These are phyloP conservation scores for Caradrina kadenii DNA, from an alignment of 2,888 invertebrate species.

Conservation along the genomic window DNA sequence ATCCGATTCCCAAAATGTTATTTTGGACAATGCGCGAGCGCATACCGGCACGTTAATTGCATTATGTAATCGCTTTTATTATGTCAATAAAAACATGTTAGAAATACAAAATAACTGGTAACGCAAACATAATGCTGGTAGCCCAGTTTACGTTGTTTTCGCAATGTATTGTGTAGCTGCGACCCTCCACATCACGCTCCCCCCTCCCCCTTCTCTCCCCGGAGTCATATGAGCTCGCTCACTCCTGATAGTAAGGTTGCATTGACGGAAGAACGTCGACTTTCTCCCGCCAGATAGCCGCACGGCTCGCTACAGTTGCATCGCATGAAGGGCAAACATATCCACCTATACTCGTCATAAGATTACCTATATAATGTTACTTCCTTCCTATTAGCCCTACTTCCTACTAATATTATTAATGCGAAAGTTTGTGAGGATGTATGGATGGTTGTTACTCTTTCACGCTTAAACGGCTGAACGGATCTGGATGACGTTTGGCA, in stretches of 20 bases:
- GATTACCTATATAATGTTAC: no score
- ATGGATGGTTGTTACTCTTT: no score
- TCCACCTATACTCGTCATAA: no score
- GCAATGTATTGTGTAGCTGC: constrained; percentile 77
- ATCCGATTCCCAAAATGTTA: constrained; percentile 43
- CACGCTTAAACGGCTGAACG: no score
- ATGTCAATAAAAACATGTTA: constrained; percentile 76
- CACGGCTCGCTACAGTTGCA: constrained; percentile 40
- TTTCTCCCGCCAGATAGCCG: constrained; percentile 72
- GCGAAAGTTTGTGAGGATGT: no score
- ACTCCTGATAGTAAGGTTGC: constrained; percentile 68
- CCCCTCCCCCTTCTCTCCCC: constrained; percentile 30
- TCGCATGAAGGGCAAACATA: constrained; percentile 33
- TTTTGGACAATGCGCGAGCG: constrained; percentile 37
- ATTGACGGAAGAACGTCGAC: constrained; percentile 78
- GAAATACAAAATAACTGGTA: constrained; percentile 75
- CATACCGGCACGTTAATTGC: constrained; percentile 67
- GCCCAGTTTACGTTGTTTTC: constrained; percentile 77
- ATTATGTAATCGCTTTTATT: constrained; percentile 74
- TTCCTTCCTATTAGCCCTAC: no score
- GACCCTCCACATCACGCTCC: constrained; percentile 40
- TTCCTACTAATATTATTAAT: no score
- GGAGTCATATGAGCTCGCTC: constrained; percentile 79
- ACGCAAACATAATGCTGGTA: constrained; percentile 71
- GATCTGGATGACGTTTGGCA: no score